Evolutionary conservation across 2,113 vertebrate genomes (phyloP).

Genomic region (Hypanus sabinus): DNA sequence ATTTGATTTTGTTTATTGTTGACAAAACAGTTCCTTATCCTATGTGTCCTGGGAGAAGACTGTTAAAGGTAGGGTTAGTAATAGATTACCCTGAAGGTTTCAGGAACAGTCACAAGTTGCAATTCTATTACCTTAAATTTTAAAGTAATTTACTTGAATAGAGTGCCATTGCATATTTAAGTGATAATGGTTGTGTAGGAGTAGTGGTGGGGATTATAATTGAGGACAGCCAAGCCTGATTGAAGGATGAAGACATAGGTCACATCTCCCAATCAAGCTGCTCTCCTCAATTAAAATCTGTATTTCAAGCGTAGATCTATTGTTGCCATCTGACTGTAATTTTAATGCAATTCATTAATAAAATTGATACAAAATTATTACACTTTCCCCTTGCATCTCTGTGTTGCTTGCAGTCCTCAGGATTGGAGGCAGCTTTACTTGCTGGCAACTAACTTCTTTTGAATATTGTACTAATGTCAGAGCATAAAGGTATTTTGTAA

Average conservation of each 20-base stretch:
- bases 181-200: background rate
- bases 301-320: slow-evolving; percentile 28
- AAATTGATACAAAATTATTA: slow-evolving; percentile 27
- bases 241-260: slow-evolving; percentile 29
- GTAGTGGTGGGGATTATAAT: background rate
- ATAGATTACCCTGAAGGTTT: slow-evolving; percentile 17
- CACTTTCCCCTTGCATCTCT: slow-evolving; percentile 8
- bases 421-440: background rate
- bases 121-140: slow-evolving; percentile 13
- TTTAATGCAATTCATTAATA: slow-evolving; percentile 33
- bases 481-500: background rate
- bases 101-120: background rate
- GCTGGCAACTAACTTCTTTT: background rate
- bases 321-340: slow-evolving; percentile 26
- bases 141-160: slow-evolving; percentile 24
- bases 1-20: slow-evolving; percentile 15
- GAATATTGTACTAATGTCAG: background rate
- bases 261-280: slow-evolving; percentile 28
- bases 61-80: background rate
- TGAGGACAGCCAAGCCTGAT: slow-evolving; percentile 9
- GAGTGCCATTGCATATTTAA: background rate
- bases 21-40: slow-evolving; percentile 10
- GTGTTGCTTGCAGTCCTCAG: background rate
- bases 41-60: too few relatives aligned
- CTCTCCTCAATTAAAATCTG: slow-evolving; percentile 31